Base-by-base conservation (phyloP, 2,113 vertebrate genomes). In the Larimichthys polyactis region DNA sequence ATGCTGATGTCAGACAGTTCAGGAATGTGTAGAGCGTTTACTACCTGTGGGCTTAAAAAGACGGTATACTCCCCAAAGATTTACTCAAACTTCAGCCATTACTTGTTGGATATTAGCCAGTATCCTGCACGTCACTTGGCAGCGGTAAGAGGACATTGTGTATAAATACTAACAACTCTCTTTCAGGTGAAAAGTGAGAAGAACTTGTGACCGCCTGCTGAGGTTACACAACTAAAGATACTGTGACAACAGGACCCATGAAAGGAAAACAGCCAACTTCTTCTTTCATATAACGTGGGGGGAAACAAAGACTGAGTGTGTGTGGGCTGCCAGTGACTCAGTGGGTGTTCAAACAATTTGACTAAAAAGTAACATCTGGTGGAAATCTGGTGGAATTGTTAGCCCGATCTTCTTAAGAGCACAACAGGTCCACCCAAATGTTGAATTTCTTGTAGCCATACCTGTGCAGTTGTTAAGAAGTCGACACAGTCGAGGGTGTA, bases 401-500 rank as follows among this genome's bases (percentile, higher is more conserved):
- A 8, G 36, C 36, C 36, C 36, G 8, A 36, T 36, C 36, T 36
- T 29, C 14, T 32, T 59, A 58, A 15, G 3, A 58, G 24, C 14
- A 57, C 20, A 22, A 22, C 12, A 4, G 22, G 55, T 15, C 11
- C 4, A 24, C 5, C 4, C 22, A 57, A 14, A 58, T 58, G 5
- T 24, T 14, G 6, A 29, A 16, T 7, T 36, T 69, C 22, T 27
- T 27, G 4, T 4, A 24, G 66, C 7, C 76, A 1, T 49, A 98
- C 98, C 96, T 99, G 98, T 77, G 87, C 55, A 0, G 95, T 78
- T 1, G 97, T 95, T 64, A 99, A 81, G 89, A 99, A 91, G 92
- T 98, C 96, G 32, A 96, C 58, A 22, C 95, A 96, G 91, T 99
- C 98, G 84, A 99, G 89, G 0, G 91, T 92, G 87, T 97, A 99